phyloP scores from a whole-genome alignment of 1,140 invertebrate genomes.

The Orussus abietinus region DNA sequence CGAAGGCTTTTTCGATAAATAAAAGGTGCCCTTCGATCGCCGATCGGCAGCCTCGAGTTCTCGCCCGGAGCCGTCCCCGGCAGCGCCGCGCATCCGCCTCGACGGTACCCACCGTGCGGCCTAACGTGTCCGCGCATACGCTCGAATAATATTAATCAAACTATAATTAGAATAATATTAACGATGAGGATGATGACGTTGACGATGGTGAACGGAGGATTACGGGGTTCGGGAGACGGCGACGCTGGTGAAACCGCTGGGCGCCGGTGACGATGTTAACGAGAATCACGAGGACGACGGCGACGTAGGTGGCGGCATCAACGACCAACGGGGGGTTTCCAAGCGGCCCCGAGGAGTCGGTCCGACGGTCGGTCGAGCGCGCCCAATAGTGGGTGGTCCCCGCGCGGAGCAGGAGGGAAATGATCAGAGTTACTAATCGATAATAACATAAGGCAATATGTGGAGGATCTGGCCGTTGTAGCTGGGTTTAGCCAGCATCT shows the following conservation, averaged over 20 bases:
- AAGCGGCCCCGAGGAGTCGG: conserved; percentile 13
- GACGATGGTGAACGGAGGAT: conserved; percentile 1
- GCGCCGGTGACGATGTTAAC: not conserved
- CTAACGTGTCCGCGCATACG: too few species aligned
- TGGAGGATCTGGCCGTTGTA: conserved; percentile 70
- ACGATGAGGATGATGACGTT: conserved; percentile 11
- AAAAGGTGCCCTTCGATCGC: too few species aligned
- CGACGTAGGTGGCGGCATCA: not conserved
- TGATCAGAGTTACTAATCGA: conserved; percentile 64
- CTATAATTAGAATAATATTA: conserved; percentile 4
- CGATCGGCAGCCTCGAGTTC: too few species aligned
- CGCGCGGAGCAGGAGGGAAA: conserved; percentile 24
- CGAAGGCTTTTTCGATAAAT: too few species aligned
- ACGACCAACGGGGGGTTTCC: conserved; percentile 1
- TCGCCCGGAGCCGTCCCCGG: too few species aligned
- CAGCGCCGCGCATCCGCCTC: too few species aligned
- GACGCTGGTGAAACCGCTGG: conserved; percentile 10
- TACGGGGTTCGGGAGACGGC: not conserved
- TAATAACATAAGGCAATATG: conserved; percentile 90
- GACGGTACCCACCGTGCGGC: too few species aligned
- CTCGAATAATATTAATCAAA: conserved; percentile 18
- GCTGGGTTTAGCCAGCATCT: conserved; percentile 66
- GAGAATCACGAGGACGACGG: conserved; percentile 1
- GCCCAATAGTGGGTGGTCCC: conserved; percentile 19
- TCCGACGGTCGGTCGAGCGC: conserved; percentile 5